Percentiles rank a stretch among this genome's conserved stretches.
Evolutionary conservation across 2,888 invertebrate genomes (phyloP).

Genomic region (Agapetus fuscipes): DNA sequence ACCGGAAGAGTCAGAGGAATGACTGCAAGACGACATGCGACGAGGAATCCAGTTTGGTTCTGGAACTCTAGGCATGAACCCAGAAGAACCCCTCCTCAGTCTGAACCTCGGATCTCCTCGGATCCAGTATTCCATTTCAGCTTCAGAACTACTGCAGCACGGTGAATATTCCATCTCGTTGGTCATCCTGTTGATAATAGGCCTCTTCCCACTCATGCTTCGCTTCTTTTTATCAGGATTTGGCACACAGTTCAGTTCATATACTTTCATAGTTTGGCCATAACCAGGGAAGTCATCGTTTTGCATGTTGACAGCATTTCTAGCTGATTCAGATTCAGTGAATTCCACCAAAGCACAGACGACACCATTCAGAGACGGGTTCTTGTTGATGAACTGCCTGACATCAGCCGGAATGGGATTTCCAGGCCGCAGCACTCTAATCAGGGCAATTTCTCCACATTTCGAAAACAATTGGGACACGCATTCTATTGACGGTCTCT

Average conservation of each 20-base stretch:
- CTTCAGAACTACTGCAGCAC: constrained; percentile 43
- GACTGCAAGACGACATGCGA: constrained; percentile 52
- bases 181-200: constrained; percentile 44
- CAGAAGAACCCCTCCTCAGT: constrained; percentile 34
- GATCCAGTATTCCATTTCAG: constrained; percentile 39
- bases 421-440: constrained; percentile 80
- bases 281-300: constrained; percentile 43
- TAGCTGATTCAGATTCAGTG: constrained; percentile 76
- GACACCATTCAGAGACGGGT: constrained; percentile 77
- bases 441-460: constrained; percentile 84
- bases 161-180: constrained; percentile 55
- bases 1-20: constrained; percentile 49
- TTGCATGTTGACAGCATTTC: constrained; percentile 66
- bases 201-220: constrained; percentile 45
- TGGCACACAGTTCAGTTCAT: constrained; percentile 62
- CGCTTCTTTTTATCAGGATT: constrained; percentile 65
- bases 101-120: constrained; percentile 32
- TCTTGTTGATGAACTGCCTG: constrained; percentile 81
- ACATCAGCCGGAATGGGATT: constrained; percentile 87
- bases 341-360: constrained; percentile 89
- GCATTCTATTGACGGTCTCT: constrained; percentile 77
- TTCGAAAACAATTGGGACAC: constrained; percentile 84
- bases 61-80: constrained; percentile 38
- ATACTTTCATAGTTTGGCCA: constrained; percentile 53
- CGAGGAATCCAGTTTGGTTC: constrained; percentile 56